Evolutionary conservation across 2,888 invertebrate genomes (phyloP).

Genomic region (Merodon equestris): DNA sequence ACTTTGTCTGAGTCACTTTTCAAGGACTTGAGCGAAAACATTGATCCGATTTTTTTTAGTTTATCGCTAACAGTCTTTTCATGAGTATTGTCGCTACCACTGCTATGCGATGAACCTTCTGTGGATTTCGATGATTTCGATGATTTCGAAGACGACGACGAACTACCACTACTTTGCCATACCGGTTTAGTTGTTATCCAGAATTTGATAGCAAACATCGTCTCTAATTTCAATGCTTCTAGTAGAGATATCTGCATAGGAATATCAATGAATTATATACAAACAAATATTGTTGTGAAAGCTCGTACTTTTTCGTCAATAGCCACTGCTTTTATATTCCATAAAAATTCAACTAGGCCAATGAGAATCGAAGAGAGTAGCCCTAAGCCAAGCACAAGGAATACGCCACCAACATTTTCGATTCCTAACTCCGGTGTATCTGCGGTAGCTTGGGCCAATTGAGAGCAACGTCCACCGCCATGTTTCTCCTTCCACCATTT

Average conservation of each 20-base stretch:
- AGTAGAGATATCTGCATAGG: constrained; percentile 84
- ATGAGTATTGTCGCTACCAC: constrained; percentile 71
- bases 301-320: constrained; percentile 86
- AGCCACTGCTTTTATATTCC: constrained; percentile 89
- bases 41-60: constrained; percentile 75
- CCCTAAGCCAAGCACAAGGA: constrained; percentile 89
- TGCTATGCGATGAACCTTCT: constrained; percentile 62
- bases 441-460: constrained; percentile 69
- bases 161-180: constrained; percentile 72
- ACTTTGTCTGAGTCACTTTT: constrained; percentile 29
- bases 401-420: constrained; percentile 93
- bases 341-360: constrained; percentile 90
- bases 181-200: constrained; percentile 88
- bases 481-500: constrained; percentile 94
- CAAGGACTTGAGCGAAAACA: constrained; percentile 75
- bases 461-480: constrained; percentile 76
- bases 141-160: constrained; percentile 73
- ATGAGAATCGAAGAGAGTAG: constrained; percentile 85
- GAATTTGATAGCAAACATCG: constrained; percentile 86
- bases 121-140: constrained; percentile 73
- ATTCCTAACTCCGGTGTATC: constrained; percentile 77
- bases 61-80: constrained; percentile 74
- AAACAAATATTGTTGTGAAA: too few species aligned
- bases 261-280: too few species aligned
- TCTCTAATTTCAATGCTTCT: constrained; percentile 85